Evolutionary conservation across 1,140 invertebrate species (phyloP), one percentile per base, ranked within the genome.

Genomic region (Oscheius sp.): DNA sequence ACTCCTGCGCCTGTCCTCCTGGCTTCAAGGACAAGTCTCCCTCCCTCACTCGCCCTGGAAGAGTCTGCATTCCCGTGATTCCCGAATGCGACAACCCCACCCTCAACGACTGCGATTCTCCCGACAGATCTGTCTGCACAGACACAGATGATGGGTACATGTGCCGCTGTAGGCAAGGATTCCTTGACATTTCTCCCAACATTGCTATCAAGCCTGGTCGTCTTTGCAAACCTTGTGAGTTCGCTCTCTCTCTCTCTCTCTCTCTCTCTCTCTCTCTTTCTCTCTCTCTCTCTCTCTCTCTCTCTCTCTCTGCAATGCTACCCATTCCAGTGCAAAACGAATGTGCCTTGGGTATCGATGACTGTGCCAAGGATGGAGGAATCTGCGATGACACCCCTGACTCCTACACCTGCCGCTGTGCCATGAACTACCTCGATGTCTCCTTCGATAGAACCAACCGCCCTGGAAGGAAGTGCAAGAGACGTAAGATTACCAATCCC

Each of bases 331-430:
- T 84, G 2, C 78, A 75, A 45, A 83, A 83, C 62, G 82, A 83
- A 68, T 83, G 82, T 55, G 73, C 70, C n/a, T 67, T 74, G n/a
- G 81, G 83, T 32, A 78, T 67, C 4, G 74, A 84, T 62, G 82
- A 83, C 63, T 83, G 82, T 68, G 77, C 83, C 3, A 38, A 64
- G 31, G 81, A 81, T 38, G 82, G 82, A 13, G 82, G 82, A 23
- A 83, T 83, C 52, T 83, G 82, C 63, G 83, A 83, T 68, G 82
- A 83, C 45, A 84, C 80, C 28, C 81, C 83, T n/a, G 76, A 74
- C 38, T 62, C 64, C 15, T 73, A 68, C 62, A 62, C 67, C n/a
- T 78, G 76, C 46, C 68, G 78, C 42, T 83, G 82, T 65, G 81
- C 81, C 32, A 73, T 76, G 36, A 84, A 81, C 59, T 84, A 79